Conservation (phyloP, 2,113 vertebrate genomes). For the Taurulus bubalis region DNA sequence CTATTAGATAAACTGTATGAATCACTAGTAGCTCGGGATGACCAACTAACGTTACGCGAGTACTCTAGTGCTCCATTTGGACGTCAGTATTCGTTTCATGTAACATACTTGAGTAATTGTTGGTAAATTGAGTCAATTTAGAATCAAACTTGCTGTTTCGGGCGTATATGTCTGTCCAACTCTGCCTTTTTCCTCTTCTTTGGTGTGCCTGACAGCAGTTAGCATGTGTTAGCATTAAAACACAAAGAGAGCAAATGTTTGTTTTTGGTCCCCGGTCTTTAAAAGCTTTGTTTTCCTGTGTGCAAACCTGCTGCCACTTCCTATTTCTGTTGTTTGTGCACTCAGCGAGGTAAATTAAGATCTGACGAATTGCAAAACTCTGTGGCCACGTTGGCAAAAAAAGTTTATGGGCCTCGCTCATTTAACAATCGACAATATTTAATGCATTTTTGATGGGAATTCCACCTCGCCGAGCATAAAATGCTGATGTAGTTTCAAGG, state of each 20-base stretch:
- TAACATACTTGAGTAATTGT: too few relatives aligned
- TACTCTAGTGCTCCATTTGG: too few relatives aligned
- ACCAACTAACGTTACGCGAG: too few relatives aligned
- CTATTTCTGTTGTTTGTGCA: background rate
- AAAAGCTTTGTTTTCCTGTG: background rate
- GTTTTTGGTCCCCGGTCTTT: background rate
- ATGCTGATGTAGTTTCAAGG: constrained; percentile 44
- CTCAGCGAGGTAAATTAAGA: constrained; percentile 19
- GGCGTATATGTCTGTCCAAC: too few relatives aligned
- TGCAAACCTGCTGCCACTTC: background rate
- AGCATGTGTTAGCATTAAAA: background rate
- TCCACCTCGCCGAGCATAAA: constrained; percentile 39
- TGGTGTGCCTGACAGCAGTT: background rate
- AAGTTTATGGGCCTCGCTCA: background rate
- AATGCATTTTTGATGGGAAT: constrained; percentile 46
- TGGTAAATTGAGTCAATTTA: too few relatives aligned
- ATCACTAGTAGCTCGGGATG: too few relatives aligned
- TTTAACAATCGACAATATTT: constrained; percentile 35
- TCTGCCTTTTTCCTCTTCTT: too few relatives aligned
- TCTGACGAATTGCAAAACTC: constrained; percentile 17
- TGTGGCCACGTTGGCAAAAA: constrained; percentile 27
- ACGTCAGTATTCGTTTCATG: too few relatives aligned
- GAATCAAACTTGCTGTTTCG: too few relatives aligned
- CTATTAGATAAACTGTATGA: too few relatives aligned
- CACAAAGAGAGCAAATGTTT: background rate